Conservation (phyloP, 1,140 invertebrate genomes). For the Leptopilina boulardi region DNA sequence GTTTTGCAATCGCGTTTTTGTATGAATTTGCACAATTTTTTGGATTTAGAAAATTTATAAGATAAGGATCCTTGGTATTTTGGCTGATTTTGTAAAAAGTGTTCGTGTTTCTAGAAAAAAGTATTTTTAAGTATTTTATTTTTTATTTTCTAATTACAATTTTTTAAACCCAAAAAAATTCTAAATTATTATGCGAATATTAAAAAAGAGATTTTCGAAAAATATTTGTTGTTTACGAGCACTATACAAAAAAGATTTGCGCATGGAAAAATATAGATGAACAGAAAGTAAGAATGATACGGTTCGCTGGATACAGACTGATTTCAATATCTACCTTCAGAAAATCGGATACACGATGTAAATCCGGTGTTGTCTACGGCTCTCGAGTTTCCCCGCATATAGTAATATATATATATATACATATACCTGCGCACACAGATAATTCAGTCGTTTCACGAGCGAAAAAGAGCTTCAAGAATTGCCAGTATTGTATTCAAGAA, state of each 20-base stretch:
- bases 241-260: neutral
- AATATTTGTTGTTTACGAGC: neutral
- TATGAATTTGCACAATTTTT: too few relatives aligned
- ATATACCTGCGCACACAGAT: slow-evolving; percentile 14
- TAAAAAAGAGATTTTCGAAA: too few relatives aligned
- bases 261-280: slow-evolving; percentile 33
- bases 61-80: too few relatives aligned
- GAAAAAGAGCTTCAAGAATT: neutral
- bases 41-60: too few relatives aligned
- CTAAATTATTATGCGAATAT: too few relatives aligned
- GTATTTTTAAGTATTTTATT: too few relatives aligned
- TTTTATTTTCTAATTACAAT: too few relatives aligned
- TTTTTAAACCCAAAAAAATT: too few relatives aligned
- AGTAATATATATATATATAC: too few relatives aligned
- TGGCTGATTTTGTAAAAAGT: too few relatives aligned
- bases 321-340: slow-evolving; percentile 30
- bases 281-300: slow-evolving; percentile 22
- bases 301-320: slow-evolving; percentile 26
- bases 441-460: slow-evolving; percentile 31
- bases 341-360: slow-evolving; percentile 24
- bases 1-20: too few relatives aligned
- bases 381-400: slow-evolving; percentile 12
- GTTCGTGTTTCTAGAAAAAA: too few relatives aligned
- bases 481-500: slow-evolving; percentile 19
- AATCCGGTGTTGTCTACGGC: slow-evolving; percentile 28